These are phyloP conservation scores for Pitangus sulphuratus DNA, from an alignment of 2,797 vertebrate species.

Conservation along the genomic window DNA sequence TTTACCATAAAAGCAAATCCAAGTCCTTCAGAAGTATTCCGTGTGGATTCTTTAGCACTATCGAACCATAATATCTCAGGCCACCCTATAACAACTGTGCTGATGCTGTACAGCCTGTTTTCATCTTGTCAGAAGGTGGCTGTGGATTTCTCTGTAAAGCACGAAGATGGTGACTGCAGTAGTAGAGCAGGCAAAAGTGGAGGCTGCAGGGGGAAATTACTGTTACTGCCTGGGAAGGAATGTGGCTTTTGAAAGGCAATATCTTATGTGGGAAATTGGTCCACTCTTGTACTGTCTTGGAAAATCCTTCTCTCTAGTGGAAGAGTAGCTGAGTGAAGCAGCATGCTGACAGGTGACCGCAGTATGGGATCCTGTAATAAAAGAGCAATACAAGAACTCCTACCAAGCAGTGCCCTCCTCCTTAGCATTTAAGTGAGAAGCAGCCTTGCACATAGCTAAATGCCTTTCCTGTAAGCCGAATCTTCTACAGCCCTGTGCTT, in stretches of 20 bases:
- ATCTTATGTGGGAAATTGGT: neutral
- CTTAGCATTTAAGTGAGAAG: neutral
- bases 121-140: neutral
- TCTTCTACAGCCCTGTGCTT: neutral
- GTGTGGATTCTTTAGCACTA: neutral
- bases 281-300: neutral
- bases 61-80: neutral
- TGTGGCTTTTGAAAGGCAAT: neutral
- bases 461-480: neutral
- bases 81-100: fast-evolving
- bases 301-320: fast-evolving
- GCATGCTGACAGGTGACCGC: neutral
- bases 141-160: neutral
- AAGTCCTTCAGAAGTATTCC: neutral
- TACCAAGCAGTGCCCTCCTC: neutral
- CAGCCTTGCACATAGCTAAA: fast-evolving
- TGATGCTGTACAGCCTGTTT: neutral
- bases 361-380: neutral
- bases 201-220: neutral
- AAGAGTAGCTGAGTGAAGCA: neutral
- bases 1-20: neutral
- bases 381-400: neutral
- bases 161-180: fast-evolving
- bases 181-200: neutral
- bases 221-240: neutral